Conservation (phyloP, 2,797 vertebrate genomes). For the Gymnocypris eckloni region DNA sequence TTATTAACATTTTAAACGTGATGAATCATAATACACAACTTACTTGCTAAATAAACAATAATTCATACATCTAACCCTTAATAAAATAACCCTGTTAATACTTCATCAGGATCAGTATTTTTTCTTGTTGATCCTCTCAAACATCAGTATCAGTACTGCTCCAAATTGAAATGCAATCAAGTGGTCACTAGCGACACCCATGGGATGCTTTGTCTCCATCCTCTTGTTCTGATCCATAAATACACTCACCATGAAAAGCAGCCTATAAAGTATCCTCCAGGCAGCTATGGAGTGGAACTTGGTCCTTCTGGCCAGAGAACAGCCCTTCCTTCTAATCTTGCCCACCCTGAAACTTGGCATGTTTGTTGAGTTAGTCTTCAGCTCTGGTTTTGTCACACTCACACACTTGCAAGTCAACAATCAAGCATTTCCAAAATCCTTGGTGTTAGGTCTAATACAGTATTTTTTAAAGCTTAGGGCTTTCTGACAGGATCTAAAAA, state of each 20-base stretch:
- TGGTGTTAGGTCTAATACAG: constrained; percentile 42
- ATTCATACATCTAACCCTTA: not conserved
- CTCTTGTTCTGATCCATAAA: not conserved
- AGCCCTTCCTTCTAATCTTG: constrained; percentile 77
- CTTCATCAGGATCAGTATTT: not conserved
- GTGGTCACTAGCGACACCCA: not conserved
- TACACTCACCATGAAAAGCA: constrained; percentile 81
- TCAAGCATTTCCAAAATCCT: constrained; percentile 30
- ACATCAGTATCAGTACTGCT: not conserved
- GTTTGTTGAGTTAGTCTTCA: constrained; percentile 19
- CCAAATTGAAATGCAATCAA: constrained; percentile 4
- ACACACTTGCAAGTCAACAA: not conserved
- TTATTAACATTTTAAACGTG: not conserved
- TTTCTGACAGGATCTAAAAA: constrained; percentile 63
- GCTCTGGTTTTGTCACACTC: not conserved
- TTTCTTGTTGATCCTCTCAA: not conserved
- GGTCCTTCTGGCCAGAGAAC: constrained; percentile 78
- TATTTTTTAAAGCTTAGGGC: constrained; percentile 41
- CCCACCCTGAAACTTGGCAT: constrained; percentile 79
- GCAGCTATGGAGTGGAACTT: constrained; percentile 78
- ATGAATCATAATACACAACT: not conserved
- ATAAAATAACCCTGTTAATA: not conserved
- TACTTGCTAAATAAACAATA: not conserved
- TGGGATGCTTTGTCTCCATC: not conserved
- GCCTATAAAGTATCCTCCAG: constrained; percentile 79